Conservation (phyloP, 2,888 invertebrate genomes). For the Lasioglossum oenotherae region DNA sequence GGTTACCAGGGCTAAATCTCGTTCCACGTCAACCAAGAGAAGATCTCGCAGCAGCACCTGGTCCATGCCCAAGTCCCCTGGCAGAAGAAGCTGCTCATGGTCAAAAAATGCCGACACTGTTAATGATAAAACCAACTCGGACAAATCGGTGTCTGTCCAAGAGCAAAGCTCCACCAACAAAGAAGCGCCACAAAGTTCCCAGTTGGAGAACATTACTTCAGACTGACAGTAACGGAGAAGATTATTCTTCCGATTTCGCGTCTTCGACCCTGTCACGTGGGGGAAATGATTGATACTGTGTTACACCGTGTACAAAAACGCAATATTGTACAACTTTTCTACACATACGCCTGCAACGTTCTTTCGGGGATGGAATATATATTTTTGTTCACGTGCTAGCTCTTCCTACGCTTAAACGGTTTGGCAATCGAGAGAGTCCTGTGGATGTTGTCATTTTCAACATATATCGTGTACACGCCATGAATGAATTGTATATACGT, state of each 20-base stretch:
- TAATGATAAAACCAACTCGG: conserved; percentile 33
- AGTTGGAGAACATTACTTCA: conserved; percentile 60
- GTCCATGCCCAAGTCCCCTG: conserved; percentile 86
- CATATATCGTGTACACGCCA: neutral
- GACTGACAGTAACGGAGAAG: conserved; percentile 48
- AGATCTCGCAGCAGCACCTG: conserved; percentile 86
- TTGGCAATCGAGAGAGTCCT: neutral
- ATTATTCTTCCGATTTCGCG: conserved; percentile 2
- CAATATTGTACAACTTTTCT: conserved; percentile 12
- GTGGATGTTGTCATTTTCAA: conserved; percentile 13
- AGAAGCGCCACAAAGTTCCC: conserved; percentile 39
- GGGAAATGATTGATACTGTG: neutral
- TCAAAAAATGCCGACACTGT: conserved; percentile 81
- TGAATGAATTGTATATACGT: conserved; percentile 11
- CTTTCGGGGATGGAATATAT: conserved; percentile 27
- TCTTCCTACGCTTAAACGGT: conserved; percentile 26
- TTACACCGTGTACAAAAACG: conserved; percentile 20
- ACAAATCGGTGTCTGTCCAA: neutral
- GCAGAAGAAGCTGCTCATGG: conserved; percentile 85
- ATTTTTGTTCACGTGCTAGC: conserved; percentile 41
- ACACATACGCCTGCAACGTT: conserved; percentile 18
- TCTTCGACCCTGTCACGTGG: conserved; percentile 26
- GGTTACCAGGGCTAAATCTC: conserved; percentile 78
- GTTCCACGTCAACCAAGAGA: conserved; percentile 65
- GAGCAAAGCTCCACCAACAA: conserved; percentile 34